Percentiles rank a stretch among this genome's conserved stretches.
Evolutionary conservation across 2,888 invertebrate species (phyloP).

Genomic region (Palloptera scutellata): DNA sequence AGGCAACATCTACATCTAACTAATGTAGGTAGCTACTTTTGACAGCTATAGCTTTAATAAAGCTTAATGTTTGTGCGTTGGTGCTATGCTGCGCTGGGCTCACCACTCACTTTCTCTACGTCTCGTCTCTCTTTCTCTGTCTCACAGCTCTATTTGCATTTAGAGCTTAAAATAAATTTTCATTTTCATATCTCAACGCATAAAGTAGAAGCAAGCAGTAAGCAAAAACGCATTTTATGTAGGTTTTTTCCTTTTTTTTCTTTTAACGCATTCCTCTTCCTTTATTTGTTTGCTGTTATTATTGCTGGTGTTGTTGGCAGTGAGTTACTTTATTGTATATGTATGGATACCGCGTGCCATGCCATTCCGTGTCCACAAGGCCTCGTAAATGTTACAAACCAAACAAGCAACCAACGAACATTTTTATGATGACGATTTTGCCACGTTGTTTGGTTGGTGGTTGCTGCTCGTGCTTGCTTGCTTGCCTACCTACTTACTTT

Average conservation of each 20-base stretch:
- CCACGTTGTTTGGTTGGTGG: constrained; percentile 23
- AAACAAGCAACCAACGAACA: not conserved
- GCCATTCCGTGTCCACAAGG: constrained; percentile 35
- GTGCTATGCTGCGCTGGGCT: no score
- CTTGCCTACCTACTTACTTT: constrained; percentile 16
- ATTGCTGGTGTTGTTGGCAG: constrained; percentile 2
- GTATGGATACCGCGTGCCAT: constrained; percentile 9
- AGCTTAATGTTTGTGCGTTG: not conserved
- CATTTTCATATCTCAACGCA: constrained; percentile 55
- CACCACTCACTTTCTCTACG: not conserved
- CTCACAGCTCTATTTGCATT: constrained; percentile 24
- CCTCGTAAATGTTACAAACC: constrained; percentile 34
- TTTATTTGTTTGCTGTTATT: not conserved
- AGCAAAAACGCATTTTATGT: constrained; percentile 30
- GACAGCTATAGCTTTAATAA: not conserved
- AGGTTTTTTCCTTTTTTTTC: constrained; percentile 13
- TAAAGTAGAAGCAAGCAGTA: constrained; percentile 36
- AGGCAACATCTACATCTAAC: no score
- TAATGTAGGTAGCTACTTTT: no score
- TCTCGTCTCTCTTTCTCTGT: constrained; percentile 1
- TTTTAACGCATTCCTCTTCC: constrained; percentile 12
- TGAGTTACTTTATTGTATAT: not conserved
- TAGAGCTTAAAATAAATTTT: constrained; percentile 54
- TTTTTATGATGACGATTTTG: constrained; percentile 19
- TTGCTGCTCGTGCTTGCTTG: constrained; percentile 13